Percentiles rank a stretch among this genome's conserved stretches.
These are phyloP conservation scores for Pomatorhinus ruficollis DNA, from an alignment of 2,113 vertebrate genomes.

Conservation along the genomic window DNA sequence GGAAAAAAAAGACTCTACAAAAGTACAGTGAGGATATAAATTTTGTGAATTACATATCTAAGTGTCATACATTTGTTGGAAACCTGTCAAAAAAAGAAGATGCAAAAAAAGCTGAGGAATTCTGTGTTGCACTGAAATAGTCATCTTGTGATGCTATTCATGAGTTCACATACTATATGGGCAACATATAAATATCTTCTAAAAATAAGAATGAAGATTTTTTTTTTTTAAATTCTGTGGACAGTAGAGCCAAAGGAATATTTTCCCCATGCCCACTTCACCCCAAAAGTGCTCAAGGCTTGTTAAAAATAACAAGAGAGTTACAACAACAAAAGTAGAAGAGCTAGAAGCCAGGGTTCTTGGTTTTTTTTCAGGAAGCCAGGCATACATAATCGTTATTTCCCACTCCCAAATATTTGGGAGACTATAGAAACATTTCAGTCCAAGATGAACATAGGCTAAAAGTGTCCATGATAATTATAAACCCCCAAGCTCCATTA, in stretches of 20 bases:
- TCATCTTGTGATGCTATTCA: background rate
- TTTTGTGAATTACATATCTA: background rate
- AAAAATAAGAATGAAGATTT: background rate
- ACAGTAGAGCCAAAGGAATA: background rate
- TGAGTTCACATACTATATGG: background rate
- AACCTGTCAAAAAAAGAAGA: background rate
- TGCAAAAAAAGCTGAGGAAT: background rate
- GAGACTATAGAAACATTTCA: background rate
- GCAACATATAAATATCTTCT: background rate
- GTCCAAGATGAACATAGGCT: background rate
- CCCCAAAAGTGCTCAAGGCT: background rate
- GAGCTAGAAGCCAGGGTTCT: background rate
- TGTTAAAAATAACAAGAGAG: background rate
- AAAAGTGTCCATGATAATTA: background rate
- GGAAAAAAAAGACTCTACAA: background rate
- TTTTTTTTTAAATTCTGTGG: background rate
- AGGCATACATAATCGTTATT: background rate
- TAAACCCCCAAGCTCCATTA: background rate
- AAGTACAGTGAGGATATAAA: background rate
- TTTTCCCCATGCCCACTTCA: background rate
- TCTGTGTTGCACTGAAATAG: background rate
- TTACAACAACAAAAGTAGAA: background rate
- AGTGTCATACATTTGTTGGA: background rate
- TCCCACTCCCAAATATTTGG: background rate
- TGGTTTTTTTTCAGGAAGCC: background rate